These are phyloP conservation scores for Coelopa frigida DNA, from an alignment of 1,140 invertebrate genomes.

Conservation along the genomic window DNA sequence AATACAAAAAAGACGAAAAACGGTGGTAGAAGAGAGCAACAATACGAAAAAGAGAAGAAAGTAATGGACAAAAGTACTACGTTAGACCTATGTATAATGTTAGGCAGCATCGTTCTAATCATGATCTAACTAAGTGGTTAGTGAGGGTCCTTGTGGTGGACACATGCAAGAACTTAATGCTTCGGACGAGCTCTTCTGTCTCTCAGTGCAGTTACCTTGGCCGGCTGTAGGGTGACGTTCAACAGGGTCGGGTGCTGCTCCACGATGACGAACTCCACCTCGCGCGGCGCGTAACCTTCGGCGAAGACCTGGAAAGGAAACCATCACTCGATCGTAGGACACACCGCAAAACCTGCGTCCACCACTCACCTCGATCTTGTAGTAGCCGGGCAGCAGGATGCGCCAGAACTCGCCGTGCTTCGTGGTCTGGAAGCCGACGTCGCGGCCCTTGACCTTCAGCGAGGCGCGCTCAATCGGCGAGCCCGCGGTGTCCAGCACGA, in stretches of 20 bases:
- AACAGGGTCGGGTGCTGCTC: conserved; percentile 75
- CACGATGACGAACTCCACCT: conserved; percentile 80
- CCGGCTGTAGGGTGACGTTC: conserved; percentile 72
- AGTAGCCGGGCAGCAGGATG: conserved; percentile 73
- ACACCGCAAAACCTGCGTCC: background rate
- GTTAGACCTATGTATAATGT: background rate
- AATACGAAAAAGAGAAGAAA: background rate
- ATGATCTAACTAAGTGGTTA: too few relatives aligned
- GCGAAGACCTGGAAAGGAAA: conserved; percentile 61
- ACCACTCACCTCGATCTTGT: conserved; percentile 67
- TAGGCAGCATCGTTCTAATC: background rate
- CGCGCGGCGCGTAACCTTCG: conserved; percentile 71
- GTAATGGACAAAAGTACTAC: background rate
- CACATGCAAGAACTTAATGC: too few relatives aligned
- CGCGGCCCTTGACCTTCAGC: conserved; percentile 75
- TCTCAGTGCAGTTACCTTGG: conserved; percentile 72
- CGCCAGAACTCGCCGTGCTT: conserved; percentile 93
- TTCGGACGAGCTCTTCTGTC: too few relatives aligned
- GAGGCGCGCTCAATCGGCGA: conserved; percentile 76
- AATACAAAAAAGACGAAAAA: conserved; percentile 1
- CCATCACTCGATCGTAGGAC: too few relatives aligned
- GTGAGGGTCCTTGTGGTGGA: too few relatives aligned
- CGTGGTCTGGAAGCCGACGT: conserved; percentile 81
- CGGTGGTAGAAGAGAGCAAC: background rate
- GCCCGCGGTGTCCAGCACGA: conserved; percentile 73